Evolutionary conservation across 2,113 vertebrate species (phyloP).

Genomic region (Pseudonaja textilis): DNA sequence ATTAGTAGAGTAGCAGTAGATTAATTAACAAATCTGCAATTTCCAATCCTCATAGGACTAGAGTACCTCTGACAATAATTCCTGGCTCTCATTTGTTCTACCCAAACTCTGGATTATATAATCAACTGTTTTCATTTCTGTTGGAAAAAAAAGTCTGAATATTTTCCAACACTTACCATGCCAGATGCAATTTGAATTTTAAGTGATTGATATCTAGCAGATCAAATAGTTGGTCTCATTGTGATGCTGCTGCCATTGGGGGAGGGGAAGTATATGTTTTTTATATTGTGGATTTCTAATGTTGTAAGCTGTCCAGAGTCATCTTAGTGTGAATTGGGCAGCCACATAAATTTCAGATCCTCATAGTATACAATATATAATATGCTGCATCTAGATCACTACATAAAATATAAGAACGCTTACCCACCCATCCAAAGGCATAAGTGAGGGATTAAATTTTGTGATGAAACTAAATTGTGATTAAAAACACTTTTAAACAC

Average conservation of each 20-base stretch:
- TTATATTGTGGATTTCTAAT: neutral
- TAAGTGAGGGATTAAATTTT: neutral
- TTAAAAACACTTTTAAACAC: neutral
- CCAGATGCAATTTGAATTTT: neutral
- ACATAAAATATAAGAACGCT: neutral
- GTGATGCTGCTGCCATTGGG: neutral
- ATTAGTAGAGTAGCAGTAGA: neutral
- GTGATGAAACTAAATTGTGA: neutral
- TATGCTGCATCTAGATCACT: neutral
- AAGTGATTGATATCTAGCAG: neutral
- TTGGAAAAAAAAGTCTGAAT: neutral
- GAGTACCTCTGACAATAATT: neutral
- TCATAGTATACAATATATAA: neutral
- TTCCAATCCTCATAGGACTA: neutral
- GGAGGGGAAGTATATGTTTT: neutral
- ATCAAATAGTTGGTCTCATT: neutral
- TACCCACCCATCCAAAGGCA: neutral
- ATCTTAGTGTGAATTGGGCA: neutral
- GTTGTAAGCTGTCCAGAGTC: neutral
- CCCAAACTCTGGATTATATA: neutral
- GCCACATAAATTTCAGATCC: neutral
- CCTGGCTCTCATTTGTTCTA: neutral
- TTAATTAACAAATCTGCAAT: neutral
- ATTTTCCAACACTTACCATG: neutral
- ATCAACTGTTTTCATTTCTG: neutral